Evolutionary conservation across 2,888 invertebrate species (phyloP), one percentile per base, ranked within the genome.

Genomic region (Drosophila melanosoma): DNA sequence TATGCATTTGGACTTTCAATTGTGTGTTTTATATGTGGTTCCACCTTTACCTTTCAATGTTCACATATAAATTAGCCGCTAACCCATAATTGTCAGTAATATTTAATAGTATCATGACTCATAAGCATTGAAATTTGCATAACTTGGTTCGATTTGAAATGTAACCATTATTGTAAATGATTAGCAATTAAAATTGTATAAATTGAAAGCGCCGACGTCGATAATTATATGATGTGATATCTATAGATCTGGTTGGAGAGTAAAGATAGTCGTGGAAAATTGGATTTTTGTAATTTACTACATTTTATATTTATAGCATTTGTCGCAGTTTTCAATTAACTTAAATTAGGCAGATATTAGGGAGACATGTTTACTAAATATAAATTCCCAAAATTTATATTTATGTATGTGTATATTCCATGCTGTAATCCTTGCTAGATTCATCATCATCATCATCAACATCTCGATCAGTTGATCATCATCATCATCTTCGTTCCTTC

Each of bases 241-340:
- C 38, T 32, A 26, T 26, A 20, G 20, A 29, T 59, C 4, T 11
- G 26, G 2, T 35, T 33, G n/a, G 12, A 32, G 33, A 48, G 29
- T 60, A 49, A 62, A 51, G 51, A 26, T 56, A 48, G 45, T 36
- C 20, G 23, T 58, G 49, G 32, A 15, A 51, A 56, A 26, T 62
- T 64, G 64, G 79, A 79, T 85, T 89, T 91, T 91, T 82, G 77
- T 89, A 90, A 91, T 92, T 92, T 84, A 89, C 91, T 91, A 91
- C 83, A 91, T 87, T 90, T 88, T 90, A 89, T 92, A 90, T 91
- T 91, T 87, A 91, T 91, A 90, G 91, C 90, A 89, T 89, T 80
- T 90, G 87, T 81, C 81, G 88, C 89, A 87, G 83, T 86, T 83
- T 87, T 87, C 79, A 81, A 70, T 83, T 90, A 84, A 81, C 90